Evolutionary conservation across 53 echinoderm and acorn worm genomes (phyloP), one percentile per base, ranked within the genome.

Genomic region (Luidia sarsii): DNA sequence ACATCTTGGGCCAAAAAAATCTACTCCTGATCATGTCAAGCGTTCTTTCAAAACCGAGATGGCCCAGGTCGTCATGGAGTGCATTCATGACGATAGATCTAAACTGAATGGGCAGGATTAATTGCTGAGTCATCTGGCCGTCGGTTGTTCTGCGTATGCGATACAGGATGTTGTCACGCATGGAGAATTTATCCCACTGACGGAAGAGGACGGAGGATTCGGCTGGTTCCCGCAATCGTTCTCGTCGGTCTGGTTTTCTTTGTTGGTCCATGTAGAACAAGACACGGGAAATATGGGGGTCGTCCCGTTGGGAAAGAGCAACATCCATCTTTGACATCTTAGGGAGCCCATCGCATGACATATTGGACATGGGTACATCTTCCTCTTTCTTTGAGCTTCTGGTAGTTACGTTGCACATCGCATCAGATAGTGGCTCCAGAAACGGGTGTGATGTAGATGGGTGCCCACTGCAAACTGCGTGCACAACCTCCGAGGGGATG

Each of bases 1-100:
- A 41, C 90, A 90, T 86, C 34, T 33, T 53, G 3, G 90, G 90
- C 90, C 90, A 90, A 65, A 82, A 90, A 62, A 90, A 86, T 7
- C 82, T 27, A 3, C 72, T 32, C 10, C 90, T 61, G 1, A 85
- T 48, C 2, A 90, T 71, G 35, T 81, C 86, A 7, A 81, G 52
- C 1, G 90, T 90, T 4, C 90, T 39, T 2, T 86, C 86, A 27
- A 46, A 9, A 11, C 90, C 73, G 7, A 65, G 86, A 51, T 90
- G 90, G 2, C 90, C 90, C 3, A 67, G 33, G 11, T 86, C 90
- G 66, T 90, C 86, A 60, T 90, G 85, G 4, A 85, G 48, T 9
- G 66, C 70, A 37, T 55, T 62, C 16, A 85, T 33, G 28, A 56
- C 81, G 11, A 53, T 31, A n/a, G 68, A 7, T 7, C 68, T 39